Evolutionary conservation across 2,113 vertebrate species (phyloP).

Genomic region (Boleophthalmus pectinirostris): DNA sequence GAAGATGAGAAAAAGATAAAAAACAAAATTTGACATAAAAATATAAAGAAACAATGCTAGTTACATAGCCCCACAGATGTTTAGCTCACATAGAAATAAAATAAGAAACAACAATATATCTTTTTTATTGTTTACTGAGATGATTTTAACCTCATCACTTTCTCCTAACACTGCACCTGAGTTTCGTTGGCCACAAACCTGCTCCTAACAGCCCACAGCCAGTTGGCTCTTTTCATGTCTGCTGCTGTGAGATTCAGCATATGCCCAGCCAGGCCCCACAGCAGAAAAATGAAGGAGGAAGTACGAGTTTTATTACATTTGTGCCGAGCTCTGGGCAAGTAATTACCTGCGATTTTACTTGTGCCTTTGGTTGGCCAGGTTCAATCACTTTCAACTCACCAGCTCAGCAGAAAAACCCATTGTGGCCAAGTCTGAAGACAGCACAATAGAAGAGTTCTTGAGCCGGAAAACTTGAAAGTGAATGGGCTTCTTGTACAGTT

Average conservation of each 20-base stretch:
- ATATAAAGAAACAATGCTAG: no score
- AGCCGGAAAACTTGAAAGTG: slow-evolving; percentile 19
- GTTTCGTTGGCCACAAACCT: slow-evolving; percentile 31
- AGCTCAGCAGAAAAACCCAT: slow-evolving; percentile 43
- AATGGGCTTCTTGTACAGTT: slow-evolving; percentile 28
- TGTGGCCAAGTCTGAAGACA: slow-evolving; percentile 18
- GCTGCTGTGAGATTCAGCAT: slow-evolving; percentile 59
- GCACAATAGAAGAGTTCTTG: slow-evolving; percentile 20
- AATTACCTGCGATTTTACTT: slow-evolving; percentile 55
- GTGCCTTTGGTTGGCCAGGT: slow-evolving; percentile 16
- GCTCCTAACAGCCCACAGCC: slow-evolving; percentile 33
- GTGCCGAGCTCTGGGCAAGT: slow-evolving; percentile 54
- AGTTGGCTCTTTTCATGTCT: slow-evolving; percentile 27
- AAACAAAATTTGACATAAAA: no score
- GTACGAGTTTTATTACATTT: slow-evolving; percentile 57
- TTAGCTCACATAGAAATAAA: no score
- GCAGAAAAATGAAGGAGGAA: slow-evolving; percentile 31
- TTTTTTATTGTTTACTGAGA: background rate
- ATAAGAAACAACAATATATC: no score
- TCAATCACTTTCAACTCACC: slow-evolving; percentile 32
- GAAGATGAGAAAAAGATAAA: no score
- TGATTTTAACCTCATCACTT: background rate
- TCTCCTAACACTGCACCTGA: background rate
- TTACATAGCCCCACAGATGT: no score
- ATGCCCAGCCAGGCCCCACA: slow-evolving; percentile 48